These are phyloP conservation scores for Jaculus jaculus DNA, from an alignment of 2,113 vertebrate genomes.

Conservation along the genomic window DNA sequence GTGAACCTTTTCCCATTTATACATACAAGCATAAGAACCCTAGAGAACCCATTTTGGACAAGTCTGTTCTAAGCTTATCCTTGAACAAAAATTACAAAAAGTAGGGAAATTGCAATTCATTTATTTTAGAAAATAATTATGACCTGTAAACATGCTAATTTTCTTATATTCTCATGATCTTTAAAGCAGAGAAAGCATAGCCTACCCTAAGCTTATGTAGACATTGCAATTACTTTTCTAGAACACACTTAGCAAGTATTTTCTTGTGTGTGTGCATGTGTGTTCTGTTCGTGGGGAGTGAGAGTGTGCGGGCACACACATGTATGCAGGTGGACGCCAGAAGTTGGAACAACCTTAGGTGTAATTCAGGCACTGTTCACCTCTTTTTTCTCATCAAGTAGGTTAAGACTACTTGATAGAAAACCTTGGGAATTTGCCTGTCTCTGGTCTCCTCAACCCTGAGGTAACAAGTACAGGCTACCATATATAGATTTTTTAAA, in stretches of 20 bases:
- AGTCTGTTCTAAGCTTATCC: background rate
- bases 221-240: background rate
- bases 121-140: slow-evolving; percentile 39
- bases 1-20: background rate
- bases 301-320: no score
- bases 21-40: background rate
- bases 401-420: no score
- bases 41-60: slow-evolving; percentile 21
- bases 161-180: background rate
- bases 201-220: background rate
- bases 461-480: no score
- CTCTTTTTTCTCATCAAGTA: no score
- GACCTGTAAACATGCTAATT: background rate
- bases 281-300: no score
- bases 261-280: no score
- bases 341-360: no score
- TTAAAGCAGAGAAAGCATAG: background rate
- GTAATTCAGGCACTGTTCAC: no score
- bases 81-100: background rate
- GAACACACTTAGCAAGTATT: background rate
- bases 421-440: no score
- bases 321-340: no score
- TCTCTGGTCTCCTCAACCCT: no score
- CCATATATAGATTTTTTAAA: no score
- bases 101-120: background rate